Evolutionary conservation across 2,797 vertebrate genomes (phyloP).

Genomic region (Thalassophryne amazonica): DNA sequence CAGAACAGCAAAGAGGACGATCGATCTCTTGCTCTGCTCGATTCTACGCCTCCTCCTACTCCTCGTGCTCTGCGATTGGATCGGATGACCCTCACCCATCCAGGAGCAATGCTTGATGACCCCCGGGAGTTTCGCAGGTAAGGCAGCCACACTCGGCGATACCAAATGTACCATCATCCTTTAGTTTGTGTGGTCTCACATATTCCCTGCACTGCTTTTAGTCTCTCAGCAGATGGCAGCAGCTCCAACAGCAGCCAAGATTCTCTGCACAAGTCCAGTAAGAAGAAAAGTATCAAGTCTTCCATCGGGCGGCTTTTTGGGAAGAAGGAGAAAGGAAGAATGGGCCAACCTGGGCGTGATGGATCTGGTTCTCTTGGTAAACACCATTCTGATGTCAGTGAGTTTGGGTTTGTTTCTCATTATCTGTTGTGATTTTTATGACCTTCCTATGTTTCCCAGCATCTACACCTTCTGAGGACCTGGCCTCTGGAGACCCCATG

Average conservation of each 20-base stretch:
- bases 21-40: slow-evolving; percentile 83
- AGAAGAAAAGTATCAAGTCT: slow-evolving; percentile 94
- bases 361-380: slow-evolving; percentile 83
- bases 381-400: too few species aligned
- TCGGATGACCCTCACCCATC: slow-evolving; percentile 88
- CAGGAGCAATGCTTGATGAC: slow-evolving; percentile 84
- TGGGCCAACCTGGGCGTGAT: slow-evolving; percentile 84
- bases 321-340: slow-evolving; percentile 88
- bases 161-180: neutral
- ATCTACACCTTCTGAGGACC: slow-evolving; percentile 88
- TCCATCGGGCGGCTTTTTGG: slow-evolving; percentile 89
- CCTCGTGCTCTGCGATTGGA: slow-evolving; percentile 87
- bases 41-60: slow-evolving; percentile 85
- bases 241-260: slow-evolving; percentile 85
- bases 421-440: neutral
- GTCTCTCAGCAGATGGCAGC: slow-evolving; percentile 77
- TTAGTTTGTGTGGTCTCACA: neutral
- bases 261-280: slow-evolving; percentile 88
- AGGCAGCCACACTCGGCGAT: neutral
- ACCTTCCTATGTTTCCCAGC: slow-evolving; percentile 62
- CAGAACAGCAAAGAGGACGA: slow-evolving; percentile 90
- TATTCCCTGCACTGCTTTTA: slow-evolving; percentile 16
- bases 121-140: slow-evolving; percentile 83
- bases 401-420: neutral
- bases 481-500: slow-evolving; percentile 81